Evolutionary conservation across 2,797 vertebrate species (phyloP).

Genomic region (Scyliorhinus canicula): DNA sequence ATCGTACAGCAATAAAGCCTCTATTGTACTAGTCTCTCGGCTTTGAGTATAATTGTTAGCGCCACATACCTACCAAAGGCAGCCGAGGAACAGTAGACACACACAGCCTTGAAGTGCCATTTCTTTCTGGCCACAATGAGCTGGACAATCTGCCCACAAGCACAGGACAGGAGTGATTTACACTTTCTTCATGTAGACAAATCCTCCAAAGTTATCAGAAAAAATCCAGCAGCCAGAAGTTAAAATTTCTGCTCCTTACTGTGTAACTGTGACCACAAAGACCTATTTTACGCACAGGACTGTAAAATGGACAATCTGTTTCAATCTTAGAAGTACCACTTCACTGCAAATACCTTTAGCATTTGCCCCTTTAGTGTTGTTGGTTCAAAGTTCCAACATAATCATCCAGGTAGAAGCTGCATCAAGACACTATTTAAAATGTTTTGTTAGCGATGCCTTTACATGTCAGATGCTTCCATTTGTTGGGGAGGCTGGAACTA

Average conservation of each 20-base stretch:
- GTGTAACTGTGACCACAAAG: background rate
- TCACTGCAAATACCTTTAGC: background rate
- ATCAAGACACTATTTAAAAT: background rate
- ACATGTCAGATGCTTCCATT: background rate
- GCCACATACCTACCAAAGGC: background rate
- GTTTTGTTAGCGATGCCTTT: background rate
- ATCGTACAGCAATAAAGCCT: no score
- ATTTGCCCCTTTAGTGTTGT: background rate
- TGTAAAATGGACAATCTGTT: background rate
- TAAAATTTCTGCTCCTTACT: no score
- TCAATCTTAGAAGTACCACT: background rate
- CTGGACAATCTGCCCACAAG: no score
- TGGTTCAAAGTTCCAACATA: background rate
- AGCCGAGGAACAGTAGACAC: background rate
- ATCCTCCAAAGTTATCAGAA: no score
- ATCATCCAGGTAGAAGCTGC: background rate
- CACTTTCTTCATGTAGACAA: no score
- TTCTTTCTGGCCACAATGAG: no score
- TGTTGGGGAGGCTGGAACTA: background rate
- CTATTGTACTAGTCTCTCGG: no score
- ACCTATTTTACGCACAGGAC: background rate
- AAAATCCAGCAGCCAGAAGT: no score
- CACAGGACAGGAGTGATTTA: no score
- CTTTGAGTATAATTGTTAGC: no score
- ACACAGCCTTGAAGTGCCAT: no score